Percentiles rank a stretch among this genome's conserved stretches.
phyloP scores from a whole-genome alignment of 2,888 invertebrate genomes.

The Acronicta leporina region DNA sequence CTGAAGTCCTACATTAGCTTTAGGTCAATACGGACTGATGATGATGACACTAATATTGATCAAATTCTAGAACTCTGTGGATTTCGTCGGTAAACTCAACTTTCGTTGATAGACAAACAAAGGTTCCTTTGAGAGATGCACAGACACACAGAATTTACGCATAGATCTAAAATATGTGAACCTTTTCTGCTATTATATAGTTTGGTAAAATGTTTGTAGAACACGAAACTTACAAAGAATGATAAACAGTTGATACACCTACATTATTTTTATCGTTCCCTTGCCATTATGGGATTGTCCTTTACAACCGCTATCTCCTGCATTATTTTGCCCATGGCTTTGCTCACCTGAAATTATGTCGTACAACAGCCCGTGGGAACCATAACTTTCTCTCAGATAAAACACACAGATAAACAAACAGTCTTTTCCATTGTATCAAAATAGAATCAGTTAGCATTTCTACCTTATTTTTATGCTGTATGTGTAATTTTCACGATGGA shows the following conservation, averaged over 20 bases:
- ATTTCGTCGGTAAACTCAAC: too few species aligned
- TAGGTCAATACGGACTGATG: too few species aligned
- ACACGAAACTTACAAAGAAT: not conserved
- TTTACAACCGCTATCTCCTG: slow-evolving; percentile 32
- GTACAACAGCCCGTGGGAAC: slow-evolving; percentile 40
- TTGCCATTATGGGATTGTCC: slow-evolving; percentile 12
- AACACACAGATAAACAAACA: too few species aligned
- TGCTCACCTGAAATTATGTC: slow-evolving; percentile 40
- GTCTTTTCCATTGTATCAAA: slow-evolving; percentile 28
- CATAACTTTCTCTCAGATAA: slow-evolving; percentile 41
- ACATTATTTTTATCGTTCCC: slow-evolving; percentile 32
- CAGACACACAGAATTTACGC: too few species aligned
- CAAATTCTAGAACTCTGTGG: too few species aligned
- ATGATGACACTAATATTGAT: too few species aligned
- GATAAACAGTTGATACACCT: slow-evolving; percentile 1
- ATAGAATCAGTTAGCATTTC: slow-evolving; percentile 7
- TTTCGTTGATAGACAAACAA: too few species aligned
- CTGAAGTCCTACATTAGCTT: too few species aligned
- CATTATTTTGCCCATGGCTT: slow-evolving; percentile 42
- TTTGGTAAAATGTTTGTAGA: not conserved
- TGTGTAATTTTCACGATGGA: too few species aligned
- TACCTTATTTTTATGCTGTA: not conserved
- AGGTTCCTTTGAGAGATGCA: too few species aligned
- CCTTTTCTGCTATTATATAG: too few species aligned
- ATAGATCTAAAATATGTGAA: too few species aligned